Conservation (phyloP, 2,113 vertebrate species). For the Willisornis vidua region DNA sequence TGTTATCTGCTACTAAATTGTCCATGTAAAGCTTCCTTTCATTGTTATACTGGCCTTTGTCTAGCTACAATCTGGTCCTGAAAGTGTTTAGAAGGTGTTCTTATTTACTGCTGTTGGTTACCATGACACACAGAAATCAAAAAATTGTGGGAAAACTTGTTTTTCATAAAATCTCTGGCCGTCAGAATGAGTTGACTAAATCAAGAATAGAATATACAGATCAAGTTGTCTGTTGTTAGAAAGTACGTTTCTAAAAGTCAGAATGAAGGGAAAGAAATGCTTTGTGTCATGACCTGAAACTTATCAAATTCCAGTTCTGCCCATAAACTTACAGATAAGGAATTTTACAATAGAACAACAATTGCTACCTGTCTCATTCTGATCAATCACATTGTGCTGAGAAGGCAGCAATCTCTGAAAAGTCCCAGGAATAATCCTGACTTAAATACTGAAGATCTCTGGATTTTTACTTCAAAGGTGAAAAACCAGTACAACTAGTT, state of each 20-base stretch:
- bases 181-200: background rate
- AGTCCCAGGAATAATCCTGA: background rate
- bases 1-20: background rate
- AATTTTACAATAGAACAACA: background rate
- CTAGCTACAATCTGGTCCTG: background rate
- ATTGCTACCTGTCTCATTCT: background rate
- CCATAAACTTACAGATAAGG: background rate
- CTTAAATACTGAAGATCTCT: background rate
- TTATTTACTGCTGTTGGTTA: background rate
- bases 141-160: background rate
- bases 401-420: background rate
- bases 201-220: background rate
- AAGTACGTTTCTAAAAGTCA: background rate
- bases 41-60: background rate
- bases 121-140: background rate
- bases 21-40: conserved; percentile 1
- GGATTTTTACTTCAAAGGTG: background rate
- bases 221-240: background rate
- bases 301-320: background rate
- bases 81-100: background rate
- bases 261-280: background rate
- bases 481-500: background rate
- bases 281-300: conserved; percentile 10
- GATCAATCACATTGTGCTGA: background rate
- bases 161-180: conserved; percentile 2